A percentile compares a stretch with the other conserved stretches of the same genome.
Conservation (phyloP, 1,140 invertebrate species). For the Scaptodrosophila lebanonensis region DNA sequence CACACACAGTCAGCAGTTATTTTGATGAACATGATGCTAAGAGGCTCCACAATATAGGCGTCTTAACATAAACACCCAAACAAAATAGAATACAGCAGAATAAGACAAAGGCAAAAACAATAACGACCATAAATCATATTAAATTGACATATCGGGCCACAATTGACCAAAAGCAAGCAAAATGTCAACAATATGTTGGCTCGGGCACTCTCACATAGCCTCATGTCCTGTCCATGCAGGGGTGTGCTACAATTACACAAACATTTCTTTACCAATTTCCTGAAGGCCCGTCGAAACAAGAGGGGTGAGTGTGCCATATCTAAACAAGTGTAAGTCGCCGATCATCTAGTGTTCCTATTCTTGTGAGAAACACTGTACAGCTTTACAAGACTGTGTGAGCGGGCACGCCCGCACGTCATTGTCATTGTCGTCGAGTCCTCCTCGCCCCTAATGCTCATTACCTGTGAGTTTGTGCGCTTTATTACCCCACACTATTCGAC, state of each 20-base stretch:
- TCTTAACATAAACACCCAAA: neutral
- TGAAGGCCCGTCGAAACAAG: constrained; percentile 28
- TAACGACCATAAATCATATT: constrained; percentile 75
- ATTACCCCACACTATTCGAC: no score
- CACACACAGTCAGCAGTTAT: constrained; percentile 56
- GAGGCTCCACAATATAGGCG: constrained; percentile 52
- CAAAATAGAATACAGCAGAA: neutral
- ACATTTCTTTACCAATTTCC: constrained; percentile 73
- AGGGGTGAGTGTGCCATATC: no score
- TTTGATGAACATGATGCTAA: constrained; percentile 73
- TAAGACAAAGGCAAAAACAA: constrained; percentile 50
- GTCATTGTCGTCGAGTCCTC: no score
- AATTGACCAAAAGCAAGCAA: constrained; percentile 66
- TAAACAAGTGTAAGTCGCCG: no score
- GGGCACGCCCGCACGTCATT: no score
- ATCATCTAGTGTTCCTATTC: no score
- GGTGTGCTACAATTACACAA: constrained; percentile 51
- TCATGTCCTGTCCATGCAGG: constrained; percentile 4
- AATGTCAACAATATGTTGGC: constrained; percentile 9
- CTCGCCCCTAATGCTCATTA: no score
- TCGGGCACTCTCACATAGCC: neutral
- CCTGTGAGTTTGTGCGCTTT: no score
- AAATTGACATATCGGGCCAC: constrained; percentile 72
- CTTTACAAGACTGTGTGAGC: no score
- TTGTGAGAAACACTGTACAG: no score